Conservation (phyloP, 2,888 invertebrate genomes). For the Exephanes ischioxanthus region DNA sequence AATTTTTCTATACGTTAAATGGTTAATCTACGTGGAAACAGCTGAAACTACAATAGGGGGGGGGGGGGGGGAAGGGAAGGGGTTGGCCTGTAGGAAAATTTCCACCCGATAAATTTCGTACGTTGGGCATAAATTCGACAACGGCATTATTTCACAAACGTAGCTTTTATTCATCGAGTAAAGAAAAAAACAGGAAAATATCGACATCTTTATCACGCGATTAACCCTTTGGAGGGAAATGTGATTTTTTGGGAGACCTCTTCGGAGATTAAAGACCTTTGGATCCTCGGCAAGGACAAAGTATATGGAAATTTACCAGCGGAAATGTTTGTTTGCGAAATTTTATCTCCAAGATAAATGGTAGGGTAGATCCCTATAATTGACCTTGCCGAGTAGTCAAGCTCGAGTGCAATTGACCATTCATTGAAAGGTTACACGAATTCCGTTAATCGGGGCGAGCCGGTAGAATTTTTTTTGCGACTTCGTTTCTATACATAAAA, state of each 20-base stretch:
- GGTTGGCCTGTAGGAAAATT: neutral
- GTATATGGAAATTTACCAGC: neutral
- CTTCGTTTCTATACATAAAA: neutral
- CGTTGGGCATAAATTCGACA: neutral
- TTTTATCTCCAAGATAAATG: neutral
- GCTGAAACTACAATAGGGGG: neutral
- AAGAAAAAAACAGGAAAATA: constrained; percentile 42
- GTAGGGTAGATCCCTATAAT: neutral
- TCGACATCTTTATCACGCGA: constrained; percentile 52
- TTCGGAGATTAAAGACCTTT: neutral
- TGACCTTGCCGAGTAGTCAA: neutral
- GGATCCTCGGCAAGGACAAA: neutral
- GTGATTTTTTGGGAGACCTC: neutral
- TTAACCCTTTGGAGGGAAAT: neutral
- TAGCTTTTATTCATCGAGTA: constrained; percentile 26
- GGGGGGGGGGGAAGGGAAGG: too few species aligned
- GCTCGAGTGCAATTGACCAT: neutral
- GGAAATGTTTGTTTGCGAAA: neutral
- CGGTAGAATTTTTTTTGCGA: neutral
- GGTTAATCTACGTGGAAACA: neutral
- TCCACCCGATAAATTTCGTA: neutral
- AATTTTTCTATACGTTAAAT: neutral
- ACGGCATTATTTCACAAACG: constrained; percentile 31
- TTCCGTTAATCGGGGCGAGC: neutral
- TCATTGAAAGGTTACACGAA: neutral